Percentiles rank a stretch among this genome's conserved stretches.
These are phyloP conservation scores for Yponomeuta sedellus DNA, from an alignment of 2,888 invertebrate species.

Conservation along the genomic window DNA sequence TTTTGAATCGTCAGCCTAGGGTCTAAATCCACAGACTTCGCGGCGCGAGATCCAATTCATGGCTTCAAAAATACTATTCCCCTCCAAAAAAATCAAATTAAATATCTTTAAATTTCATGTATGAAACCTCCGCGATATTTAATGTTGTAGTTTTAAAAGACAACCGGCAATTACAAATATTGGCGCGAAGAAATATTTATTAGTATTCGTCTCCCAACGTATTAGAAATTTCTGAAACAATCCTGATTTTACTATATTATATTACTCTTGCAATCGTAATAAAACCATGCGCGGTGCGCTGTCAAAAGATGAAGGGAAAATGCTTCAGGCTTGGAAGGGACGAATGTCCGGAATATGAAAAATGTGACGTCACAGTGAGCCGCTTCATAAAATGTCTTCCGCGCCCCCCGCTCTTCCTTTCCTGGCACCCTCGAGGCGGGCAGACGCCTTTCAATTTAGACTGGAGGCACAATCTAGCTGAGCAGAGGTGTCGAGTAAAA, in stretches of 20 bases:
- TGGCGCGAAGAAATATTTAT: too few relatives aligned
- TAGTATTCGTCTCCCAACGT: too few relatives aligned
- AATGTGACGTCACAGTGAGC: conserved; percentile 39
- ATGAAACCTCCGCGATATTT: background rate
- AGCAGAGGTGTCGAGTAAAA: conserved; percentile 11
- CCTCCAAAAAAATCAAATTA: too few relatives aligned
- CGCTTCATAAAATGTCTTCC: conserved; percentile 24
- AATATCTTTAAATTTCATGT: too few relatives aligned
- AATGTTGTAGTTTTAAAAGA: too few relatives aligned
- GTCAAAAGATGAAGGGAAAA: conserved; percentile 29
- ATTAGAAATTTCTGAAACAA: too few relatives aligned
- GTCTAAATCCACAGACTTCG: too few relatives aligned
- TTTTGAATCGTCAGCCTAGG: too few relatives aligned
- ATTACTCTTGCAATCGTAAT: background rate
- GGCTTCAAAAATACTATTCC: too few relatives aligned
- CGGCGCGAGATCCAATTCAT: too few relatives aligned
- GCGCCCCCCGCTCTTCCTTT: background rate
- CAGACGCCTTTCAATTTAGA: conserved; percentile 22
- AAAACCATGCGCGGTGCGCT: conserved; percentile 17
- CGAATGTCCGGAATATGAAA: conserved; percentile 40
- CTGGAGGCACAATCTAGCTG: conserved; percentile 21
- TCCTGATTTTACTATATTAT: background rate
- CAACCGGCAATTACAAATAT: too few relatives aligned
- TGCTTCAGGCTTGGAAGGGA: conserved; percentile 29
- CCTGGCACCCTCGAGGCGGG: conserved; percentile 13